Base-by-base conservation (phyloP, 2,113 vertebrate species). In the Haemorhous mexicanus region DNA sequence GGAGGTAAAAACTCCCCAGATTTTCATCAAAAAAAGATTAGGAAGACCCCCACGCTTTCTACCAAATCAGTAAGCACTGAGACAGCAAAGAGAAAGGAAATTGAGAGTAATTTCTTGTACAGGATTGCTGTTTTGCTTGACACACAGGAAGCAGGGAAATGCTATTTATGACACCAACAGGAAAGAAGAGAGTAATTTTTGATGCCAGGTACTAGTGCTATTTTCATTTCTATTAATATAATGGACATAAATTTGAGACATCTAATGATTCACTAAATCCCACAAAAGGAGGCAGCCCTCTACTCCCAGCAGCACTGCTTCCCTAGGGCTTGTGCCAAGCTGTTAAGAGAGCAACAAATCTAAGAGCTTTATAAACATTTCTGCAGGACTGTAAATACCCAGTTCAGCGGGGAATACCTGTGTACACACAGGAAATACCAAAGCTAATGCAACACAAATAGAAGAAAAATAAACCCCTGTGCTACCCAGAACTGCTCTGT, bases 321-420 rank as follows among this genome's bases (percentile, higher is more conserved):
- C 89, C 68, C 68, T 33, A 37, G 75, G 84, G 64, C 61, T 75
- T 9, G 16, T 50, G 49, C 82, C 61, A 84, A 80, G 69, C 53
- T 85, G 30, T 67, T 80, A 37, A 58, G 86, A 86, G 68, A 86
- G 46, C 68, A 86, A 41, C 7, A 43, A 79, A 91, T 56, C 33
- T 24, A 46, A 90, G 72, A 37, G 77, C 62, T 93, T 93, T 50
- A 78, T 76, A 90, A 94, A 78, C 90, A 92, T 63, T 93, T 93
- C 90, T 55, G 39, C 68, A 56, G 66, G 88, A 82, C 63, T 68
- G 41, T 74, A 92, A 94, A 87, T 49, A 66, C 19, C 16, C 61
- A 35, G 59, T 66, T 87, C 86, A 74, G n/a, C 14, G 43, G 90
- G 68, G 76, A 97, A 88, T 90, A 92, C 55, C 92, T 86, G 63